Conservation (phyloP, 2,797 vertebrate species). For the Sebastes melanostomus region DNA sequence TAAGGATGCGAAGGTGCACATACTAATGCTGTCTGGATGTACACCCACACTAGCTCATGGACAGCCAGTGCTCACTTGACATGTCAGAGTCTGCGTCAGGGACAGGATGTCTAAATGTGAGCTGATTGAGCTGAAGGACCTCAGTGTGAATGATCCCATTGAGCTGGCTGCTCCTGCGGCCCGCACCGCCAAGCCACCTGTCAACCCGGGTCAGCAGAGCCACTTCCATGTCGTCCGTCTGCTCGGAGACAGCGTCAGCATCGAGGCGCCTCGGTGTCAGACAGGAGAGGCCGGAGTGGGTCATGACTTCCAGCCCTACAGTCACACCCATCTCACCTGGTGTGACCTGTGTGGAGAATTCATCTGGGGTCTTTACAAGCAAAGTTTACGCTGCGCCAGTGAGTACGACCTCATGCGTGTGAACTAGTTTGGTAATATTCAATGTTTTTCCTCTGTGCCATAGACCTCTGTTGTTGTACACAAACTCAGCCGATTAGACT, state of each 20-base stretch:
- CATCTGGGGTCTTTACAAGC: slow-evolving; percentile 95
- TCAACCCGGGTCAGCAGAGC: slow-evolving; percentile 75
- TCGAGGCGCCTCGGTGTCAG: slow-evolving; percentile 53
- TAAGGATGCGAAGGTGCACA: slow-evolving; percentile 1
- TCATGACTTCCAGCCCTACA: slow-evolving; percentile 89
- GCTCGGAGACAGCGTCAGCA: slow-evolving; percentile 70
- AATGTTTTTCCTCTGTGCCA: not conserved
- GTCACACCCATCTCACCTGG: slow-evolving; percentile 91
- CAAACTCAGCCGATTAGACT: rapidly evolving
- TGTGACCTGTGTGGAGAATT: slow-evolving; percentile 98
- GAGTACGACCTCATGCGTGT: slow-evolving; percentile 76
- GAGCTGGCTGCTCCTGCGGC: slow-evolving; percentile 76
- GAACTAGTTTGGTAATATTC: not conserved
- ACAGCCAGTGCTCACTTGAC: slow-evolving; percentile 29
- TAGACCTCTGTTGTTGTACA: not conserved
- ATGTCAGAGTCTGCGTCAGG: slow-evolving; percentile 39
- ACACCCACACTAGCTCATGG: slow-evolving; percentile 15
- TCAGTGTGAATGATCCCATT: slow-evolving; percentile 82
- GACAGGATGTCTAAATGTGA: slow-evolving; percentile 86
- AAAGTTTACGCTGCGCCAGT: slow-evolving; percentile 90
- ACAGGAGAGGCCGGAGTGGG: slow-evolving; percentile 78
- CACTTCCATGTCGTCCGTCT: slow-evolving; percentile 72
- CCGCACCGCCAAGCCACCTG: slow-evolving; percentile 45
- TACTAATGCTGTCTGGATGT: slow-evolving; percentile 1
- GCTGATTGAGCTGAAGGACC: slow-evolving; percentile 91